Conservation (phyloP, 2,797 vertebrate genomes). For the Sebastes diploproa region DNA sequence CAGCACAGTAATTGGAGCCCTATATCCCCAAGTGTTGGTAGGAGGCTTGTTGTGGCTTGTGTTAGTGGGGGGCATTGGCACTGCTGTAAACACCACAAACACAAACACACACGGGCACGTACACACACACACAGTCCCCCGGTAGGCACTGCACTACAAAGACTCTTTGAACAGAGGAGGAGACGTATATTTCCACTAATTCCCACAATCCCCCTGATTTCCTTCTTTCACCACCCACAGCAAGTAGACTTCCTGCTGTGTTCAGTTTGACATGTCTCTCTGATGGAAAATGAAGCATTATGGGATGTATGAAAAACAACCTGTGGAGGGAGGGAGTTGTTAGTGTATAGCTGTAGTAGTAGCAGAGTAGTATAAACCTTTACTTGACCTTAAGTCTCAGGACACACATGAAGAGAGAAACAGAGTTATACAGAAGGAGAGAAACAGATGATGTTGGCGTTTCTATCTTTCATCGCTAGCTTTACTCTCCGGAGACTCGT, state of each 20-base stretch:
- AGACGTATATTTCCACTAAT: conserved; percentile 50
- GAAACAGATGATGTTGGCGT: conserved; percentile 16
- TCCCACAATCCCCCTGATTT: conserved; percentile 44
- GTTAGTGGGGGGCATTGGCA: conserved; percentile 27
- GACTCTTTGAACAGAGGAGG: conserved; percentile 35
- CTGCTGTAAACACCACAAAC: conserved; percentile 37
- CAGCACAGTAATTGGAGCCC: conserved; percentile 41
- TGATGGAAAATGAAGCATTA: conserved; percentile 13
- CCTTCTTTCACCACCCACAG: conserved; percentile 30
- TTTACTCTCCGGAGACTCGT: conserved; percentile 27
- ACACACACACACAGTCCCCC: not conserved
- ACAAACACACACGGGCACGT: not conserved
- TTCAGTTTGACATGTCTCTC: conserved; percentile 23
- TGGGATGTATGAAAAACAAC: not conserved
- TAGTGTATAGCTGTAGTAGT: not conserved
- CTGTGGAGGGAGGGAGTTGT: not conserved
- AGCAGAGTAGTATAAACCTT: not conserved
- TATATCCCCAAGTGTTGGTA: conserved; percentile 1
- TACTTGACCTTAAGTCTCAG: conserved; percentile 16
- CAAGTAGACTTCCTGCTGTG: conserved; percentile 40
- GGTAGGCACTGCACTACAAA: conserved; percentile 31
- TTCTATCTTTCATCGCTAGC: conserved; percentile 28
- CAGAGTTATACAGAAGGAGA: not conserved
- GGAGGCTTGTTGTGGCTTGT: conserved; percentile 34
- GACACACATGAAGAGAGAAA: conserved; percentile 2